Percentiles rank a stretch among this genome's conserved stretches.
Evolutionary conservation across 2,888 invertebrate genomes (phyloP).

Genomic region (Tipula helvola): DNA sequence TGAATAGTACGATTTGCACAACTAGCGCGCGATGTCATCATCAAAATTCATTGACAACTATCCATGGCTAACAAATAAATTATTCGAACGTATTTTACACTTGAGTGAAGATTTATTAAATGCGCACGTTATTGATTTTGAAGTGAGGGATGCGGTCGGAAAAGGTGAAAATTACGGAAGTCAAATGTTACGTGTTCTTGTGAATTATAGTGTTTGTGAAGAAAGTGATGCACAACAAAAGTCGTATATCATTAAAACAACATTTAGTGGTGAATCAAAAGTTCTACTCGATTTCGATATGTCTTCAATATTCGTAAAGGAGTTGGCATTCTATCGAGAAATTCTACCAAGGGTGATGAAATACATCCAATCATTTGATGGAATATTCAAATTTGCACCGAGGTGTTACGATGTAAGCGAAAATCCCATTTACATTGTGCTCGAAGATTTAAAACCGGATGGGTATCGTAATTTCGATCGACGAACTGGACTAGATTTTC

Average conservation of each 20-base stretch:
- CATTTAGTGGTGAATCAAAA: background rate
- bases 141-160: background rate
- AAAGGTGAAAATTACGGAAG: background rate
- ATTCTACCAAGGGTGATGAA: background rate
- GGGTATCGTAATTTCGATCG: background rate
- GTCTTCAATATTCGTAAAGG: background rate
- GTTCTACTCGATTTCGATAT: background rate
- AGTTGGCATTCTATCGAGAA: background rate
- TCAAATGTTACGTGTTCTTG: background rate
- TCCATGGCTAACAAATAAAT: background rate
- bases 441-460: background rate
- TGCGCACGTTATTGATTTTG: background rate
- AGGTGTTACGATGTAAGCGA: background rate
- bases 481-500: background rate
- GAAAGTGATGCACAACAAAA: background rate
- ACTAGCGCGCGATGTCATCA: background rate
- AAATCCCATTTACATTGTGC: background rate
- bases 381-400: background rate
- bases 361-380: background rate
- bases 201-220: background rate
- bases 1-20: background rate
- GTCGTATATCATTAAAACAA: background rate
- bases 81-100: background rate
- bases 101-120: background rate
- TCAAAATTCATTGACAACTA: background rate